A percentile compares a stretch with the other conserved stretches of the same genome.
Evolutionary conservation across 2,888 invertebrate species (phyloP).

Genomic region (Busseola fusca): DNA sequence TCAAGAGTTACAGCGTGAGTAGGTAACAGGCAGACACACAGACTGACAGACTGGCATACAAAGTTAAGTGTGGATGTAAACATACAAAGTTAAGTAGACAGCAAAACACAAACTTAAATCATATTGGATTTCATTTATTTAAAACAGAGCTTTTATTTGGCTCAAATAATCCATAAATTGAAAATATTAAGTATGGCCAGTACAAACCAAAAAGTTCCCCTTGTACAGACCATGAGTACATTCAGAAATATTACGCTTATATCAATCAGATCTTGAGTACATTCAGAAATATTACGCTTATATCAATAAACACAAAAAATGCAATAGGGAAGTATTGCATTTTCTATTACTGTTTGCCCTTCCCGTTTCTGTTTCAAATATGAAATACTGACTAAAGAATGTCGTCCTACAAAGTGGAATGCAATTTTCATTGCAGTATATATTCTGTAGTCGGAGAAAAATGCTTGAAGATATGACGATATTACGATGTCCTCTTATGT

Average conservation of each 20-base stretch:
- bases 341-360: constrained; percentile 23
- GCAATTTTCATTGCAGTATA: constrained; percentile 46
- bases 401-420: constrained; percentile 38
- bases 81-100: no score
- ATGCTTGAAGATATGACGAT: constrained; percentile 18
- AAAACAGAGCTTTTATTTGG: neutral
- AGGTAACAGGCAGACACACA: neutral
- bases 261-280: neutral
- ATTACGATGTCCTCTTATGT: constrained; percentile 11
- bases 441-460: constrained; percentile 17
- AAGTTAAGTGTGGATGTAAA: neutral
- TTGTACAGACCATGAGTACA: neutral
- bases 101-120: constrained; percentile 1
- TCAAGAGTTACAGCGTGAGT: neutral
- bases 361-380: constrained; percentile 45
- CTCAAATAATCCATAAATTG: neutral
- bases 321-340: no score
- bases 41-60: neutral
- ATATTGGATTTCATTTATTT: neutral
- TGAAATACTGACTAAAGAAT: constrained; percentile 54
- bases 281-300: constrained; percentile 1
- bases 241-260: constrained; percentile 7
- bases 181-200: neutral
- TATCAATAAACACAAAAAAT: constrained; percentile 36
- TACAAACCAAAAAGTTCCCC: neutral